These are phyloP conservation scores for Drosophila sturtevanti DNA, from an alignment of 1,140 invertebrate genomes.

Conservation along the genomic window DNA sequence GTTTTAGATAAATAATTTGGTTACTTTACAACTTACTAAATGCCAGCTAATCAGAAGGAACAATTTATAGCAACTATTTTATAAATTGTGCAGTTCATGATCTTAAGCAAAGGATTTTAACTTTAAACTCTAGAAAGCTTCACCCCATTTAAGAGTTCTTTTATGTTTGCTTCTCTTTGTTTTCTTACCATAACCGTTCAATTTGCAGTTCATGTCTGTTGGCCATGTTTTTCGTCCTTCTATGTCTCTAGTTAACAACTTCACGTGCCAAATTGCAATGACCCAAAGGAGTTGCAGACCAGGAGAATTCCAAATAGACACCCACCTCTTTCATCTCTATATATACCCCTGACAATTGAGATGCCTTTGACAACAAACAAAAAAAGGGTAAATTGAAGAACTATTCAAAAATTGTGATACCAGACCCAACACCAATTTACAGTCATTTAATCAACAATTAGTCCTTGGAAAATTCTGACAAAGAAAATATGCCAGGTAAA, in stretches of 20 bases:
- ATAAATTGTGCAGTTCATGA: not conserved
- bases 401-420: constrained; percentile 8
- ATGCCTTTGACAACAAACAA: constrained; percentile 47
- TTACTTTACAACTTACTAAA: not conserved
- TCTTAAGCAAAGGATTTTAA: not conserved
- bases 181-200: constrained; percentile 59
- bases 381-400: constrained; percentile 18
- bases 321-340: not conserved
- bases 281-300: constrained; percentile 40
- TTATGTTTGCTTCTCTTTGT: constrained; percentile 2
- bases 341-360: constrained; percentile 9
- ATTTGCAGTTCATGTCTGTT: constrained; percentile 62
- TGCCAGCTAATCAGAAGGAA: not conserved
- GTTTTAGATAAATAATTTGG: no score
- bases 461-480: constrained; percentile 12
- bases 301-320: not conserved
- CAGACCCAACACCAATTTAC: not conserved
- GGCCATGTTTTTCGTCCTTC: constrained; percentile 21
- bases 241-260: constrained; percentile 58
- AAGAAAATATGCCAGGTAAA: not conserved
- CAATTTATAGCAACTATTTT: no score
- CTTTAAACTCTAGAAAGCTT: constrained; percentile 3
- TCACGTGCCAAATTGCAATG: constrained; percentile 73
- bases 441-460: constrained; percentile 69
- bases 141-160: not conserved